Evolutionary conservation across 2,113 vertebrate species (phyloP).

Genomic region (Podarcis muralis): DNA sequence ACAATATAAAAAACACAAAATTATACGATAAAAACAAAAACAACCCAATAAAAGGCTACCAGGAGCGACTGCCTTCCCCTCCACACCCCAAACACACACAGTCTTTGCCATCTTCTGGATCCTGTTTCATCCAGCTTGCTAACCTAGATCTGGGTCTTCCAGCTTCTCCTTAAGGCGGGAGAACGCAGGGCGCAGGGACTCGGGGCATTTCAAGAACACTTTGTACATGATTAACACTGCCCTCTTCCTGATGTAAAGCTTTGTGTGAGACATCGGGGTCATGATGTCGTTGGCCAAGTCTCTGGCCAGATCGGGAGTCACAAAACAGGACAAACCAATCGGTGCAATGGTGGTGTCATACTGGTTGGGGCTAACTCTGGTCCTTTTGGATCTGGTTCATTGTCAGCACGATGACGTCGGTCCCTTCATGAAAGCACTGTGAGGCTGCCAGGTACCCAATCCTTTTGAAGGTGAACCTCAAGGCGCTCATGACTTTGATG

Average conservation of each 20-base stretch:
- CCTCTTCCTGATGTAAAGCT: slow-evolving; percentile 99
- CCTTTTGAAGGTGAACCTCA: slow-evolving; percentile 98
- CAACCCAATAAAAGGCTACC: too few relatives aligned
- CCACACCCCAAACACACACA: too few relatives aligned
- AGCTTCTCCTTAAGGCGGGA: slow-evolving; percentile 97
- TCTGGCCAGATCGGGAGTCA: slow-evolving; percentile 96
- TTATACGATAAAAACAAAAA: too few relatives aligned
- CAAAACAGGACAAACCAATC: slow-evolving; percentile 97
- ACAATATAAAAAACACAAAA: too few relatives aligned
- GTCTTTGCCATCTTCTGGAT: neutral
- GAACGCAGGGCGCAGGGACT: slow-evolving; percentile 95
- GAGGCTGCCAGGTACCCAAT: slow-evolving; percentile 97
- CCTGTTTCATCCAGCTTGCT: slow-evolving; percentile 20
- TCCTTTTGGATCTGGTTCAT: slow-evolving; percentile 99
- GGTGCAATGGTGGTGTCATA: slow-evolving; percentile 98
- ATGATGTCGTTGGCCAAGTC: slow-evolving; percentile 99
- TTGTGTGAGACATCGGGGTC: slow-evolving; percentile 99
- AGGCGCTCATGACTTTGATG: slow-evolving; percentile 98
- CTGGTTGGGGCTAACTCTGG: slow-evolving; percentile 96
- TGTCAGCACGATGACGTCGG: slow-evolving; percentile 98
- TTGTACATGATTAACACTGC: slow-evolving; percentile 99
- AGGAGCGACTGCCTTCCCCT: too few relatives aligned
- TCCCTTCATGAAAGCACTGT: slow-evolving; percentile 98
- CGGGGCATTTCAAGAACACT: slow-evolving; percentile 96
- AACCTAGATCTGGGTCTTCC: slow-evolving; percentile 97